Evolutionary conservation across 2,797 vertebrate genomes (phyloP), one percentile per base, ranked within the genome.

Genomic region (Mycteria americana): DNA sequence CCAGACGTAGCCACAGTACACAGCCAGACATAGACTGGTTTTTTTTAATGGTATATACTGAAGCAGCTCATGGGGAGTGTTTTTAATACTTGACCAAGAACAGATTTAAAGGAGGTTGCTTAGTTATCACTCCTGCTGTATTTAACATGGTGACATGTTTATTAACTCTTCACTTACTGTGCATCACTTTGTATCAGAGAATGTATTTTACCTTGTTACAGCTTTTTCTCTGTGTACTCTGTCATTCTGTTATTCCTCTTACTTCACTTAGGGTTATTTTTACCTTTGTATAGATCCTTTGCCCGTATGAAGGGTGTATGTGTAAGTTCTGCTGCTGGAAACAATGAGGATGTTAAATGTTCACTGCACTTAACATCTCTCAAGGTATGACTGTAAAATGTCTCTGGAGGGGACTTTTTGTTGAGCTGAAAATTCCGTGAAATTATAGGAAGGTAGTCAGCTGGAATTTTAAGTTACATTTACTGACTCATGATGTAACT

Each of bases 391-490:
- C 30, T 74, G 23, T 68, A 72, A 78, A 85, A 64, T 5, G 2
- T 76, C 51, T 70, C 76, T 39, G 53, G 62, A 88, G 12, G 65
- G 85, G 73, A 80, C 64, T 92, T 88, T 25, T 18, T 93, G 31
- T 88, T 81, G 69, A 75, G 62, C 48, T 92, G 82, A 92, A 89
- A 93, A 75, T 92, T 83, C 76, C 19, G 1, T 72, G 14, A 80
- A 91, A 65, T 88, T 83, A 41, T 11, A 75, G 59, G 76, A 86
- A 41, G 69, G 48, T 88, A 78, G 91, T 89, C 94, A 91, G 59
- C 22, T 88, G 92, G 79, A 86, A 91, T 88, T 93, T 93, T 59
- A 45, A 64, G 59, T 79, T 80, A 3, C 12, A 1, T 81, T 46
- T 94, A 82, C 48, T 94, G 80, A 87, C 53, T 91, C 23, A 41